Base-by-base conservation (phyloP, 2,113 vertebrate species). In the Forbesichthys agassizii region DNA sequence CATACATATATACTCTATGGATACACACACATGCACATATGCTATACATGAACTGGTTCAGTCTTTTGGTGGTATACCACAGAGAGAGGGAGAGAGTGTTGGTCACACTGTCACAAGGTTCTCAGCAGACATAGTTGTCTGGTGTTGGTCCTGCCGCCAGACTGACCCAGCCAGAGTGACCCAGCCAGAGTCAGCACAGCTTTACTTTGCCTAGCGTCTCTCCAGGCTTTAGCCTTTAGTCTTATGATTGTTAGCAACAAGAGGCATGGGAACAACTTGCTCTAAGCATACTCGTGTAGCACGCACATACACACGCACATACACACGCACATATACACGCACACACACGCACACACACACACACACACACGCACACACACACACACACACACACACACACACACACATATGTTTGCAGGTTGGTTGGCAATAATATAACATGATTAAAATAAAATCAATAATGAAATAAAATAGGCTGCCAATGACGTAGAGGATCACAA, bases 81-180 rank as follows among this genome's bases (percentile, higher is more conserved):
- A 42, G 36, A 42, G 36, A 42, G 36, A 42, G 36, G 36, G 36
- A 2, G 36, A 8, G 5, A 6, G 36, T 8, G 66, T 57, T 13
- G 70, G 79, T 73, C 82, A 73, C 68, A 60, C 62, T 49, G 64
- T 89, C 87, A 87, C 86, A 79, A 84, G 84, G 83, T 71, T 86
- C 81, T 85, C 81, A 84, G 83, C 84, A 27, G 27, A 27, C 27
- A 27, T 27, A 27, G 27, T 27, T 27, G 27, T 27, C 27, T 27
- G 27, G 27, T 27, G 27, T 27, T 27, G 27, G 27, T 27, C 27
- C 27, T 27, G 27, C 27, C 27, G 27, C 27, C 27, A 27, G 27
- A 27, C 27, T 53, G 59, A 36, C 74, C 72, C 67, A 69, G 73
- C 11, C 68, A 84, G 76, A 80, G 77, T 67, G 59, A 36, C 74